These are phyloP conservation scores for Zootoca vivipara DNA, from an alignment of 2,113 vertebrate genomes.

Conservation along the genomic window DNA sequence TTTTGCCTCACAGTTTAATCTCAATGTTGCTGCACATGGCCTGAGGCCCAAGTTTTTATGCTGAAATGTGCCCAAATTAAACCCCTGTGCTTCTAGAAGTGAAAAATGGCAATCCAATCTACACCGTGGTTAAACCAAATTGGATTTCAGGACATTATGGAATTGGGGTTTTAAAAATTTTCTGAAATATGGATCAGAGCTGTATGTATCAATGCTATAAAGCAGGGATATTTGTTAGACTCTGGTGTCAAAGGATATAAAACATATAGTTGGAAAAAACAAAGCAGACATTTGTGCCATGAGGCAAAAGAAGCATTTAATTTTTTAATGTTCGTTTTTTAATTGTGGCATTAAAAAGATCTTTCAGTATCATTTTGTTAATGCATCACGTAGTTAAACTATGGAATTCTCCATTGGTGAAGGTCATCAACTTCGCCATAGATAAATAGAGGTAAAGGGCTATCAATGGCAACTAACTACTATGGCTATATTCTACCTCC, in stretches of 20 bases:
- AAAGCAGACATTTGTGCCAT: background rate
- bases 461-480: too few species aligned
- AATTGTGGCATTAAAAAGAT: constrained; percentile 36
- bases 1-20: background rate
- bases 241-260: fast-evolving
- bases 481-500: too few species aligned
- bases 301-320: background rate
- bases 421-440: too few species aligned
- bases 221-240: background rate
- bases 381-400: too few species aligned
- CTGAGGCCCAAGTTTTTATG: background rate
- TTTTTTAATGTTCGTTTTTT: constrained; percentile 44
- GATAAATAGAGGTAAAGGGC: too few species aligned
- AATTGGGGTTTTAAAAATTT: background rate
- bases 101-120: background rate
- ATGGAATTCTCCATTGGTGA: too few species aligned
- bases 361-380: background rate
- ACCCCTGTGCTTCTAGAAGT: background rate
- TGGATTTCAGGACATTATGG: background rate
- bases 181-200: background rate
- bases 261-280: constrained; percentile 22
- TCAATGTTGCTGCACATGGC: fast-evolving
- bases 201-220: background rate
- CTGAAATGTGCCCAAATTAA: background rate
- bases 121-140: background rate